These are phyloP conservation scores for Zelostemma sp. DNA, from an alignment of 1,140 invertebrate genomes.

Conservation along the genomic window DNA sequence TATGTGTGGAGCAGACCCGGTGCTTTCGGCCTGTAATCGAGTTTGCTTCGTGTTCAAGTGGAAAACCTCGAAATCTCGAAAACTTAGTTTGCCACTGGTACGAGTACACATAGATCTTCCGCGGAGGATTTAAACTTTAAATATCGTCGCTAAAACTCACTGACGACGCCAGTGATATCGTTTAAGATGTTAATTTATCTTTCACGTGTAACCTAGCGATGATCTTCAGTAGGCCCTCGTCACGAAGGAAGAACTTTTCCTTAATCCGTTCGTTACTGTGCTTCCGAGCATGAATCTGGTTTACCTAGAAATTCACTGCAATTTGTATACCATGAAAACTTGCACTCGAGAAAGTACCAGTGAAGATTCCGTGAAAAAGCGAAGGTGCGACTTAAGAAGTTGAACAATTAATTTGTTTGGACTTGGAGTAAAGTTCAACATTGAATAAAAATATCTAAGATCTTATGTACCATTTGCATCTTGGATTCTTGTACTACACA, in stretches of 20 bases:
- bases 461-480: too few relatives aligned
- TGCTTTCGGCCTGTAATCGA: conserved; percentile 28
- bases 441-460: too few relatives aligned
- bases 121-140: conserved; percentile 45
- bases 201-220: conserved; percentile 34
- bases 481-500: too few relatives aligned
- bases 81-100: conserved; percentile 27
- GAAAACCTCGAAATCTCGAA: conserved; percentile 39
- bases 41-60: conserved; percentile 40
- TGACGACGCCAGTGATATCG: conserved; percentile 43
- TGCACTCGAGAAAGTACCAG: neutral
- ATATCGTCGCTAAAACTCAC: conserved; percentile 45
- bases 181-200: conserved; percentile 49
- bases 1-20: conserved; percentile 14
- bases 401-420: neutral
- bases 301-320: conserved; percentile 17
- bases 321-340: conserved; percentile 23
- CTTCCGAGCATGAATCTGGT: conserved; percentile 23
- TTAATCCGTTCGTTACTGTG: conserved; percentile 25
- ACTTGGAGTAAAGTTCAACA: neutral
- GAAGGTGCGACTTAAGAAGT: neutral
- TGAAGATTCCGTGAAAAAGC: neutral
- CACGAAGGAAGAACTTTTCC: conserved; percentile 30
- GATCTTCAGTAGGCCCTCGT: conserved; percentile 15
- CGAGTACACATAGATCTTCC: conserved; percentile 43